Percentiles rank a stretch among this genome's conserved stretches.
These are phyloP conservation scores for Ciconia maguari DNA, from an alignment of 2,113 vertebrate species.

Conservation along the genomic window DNA sequence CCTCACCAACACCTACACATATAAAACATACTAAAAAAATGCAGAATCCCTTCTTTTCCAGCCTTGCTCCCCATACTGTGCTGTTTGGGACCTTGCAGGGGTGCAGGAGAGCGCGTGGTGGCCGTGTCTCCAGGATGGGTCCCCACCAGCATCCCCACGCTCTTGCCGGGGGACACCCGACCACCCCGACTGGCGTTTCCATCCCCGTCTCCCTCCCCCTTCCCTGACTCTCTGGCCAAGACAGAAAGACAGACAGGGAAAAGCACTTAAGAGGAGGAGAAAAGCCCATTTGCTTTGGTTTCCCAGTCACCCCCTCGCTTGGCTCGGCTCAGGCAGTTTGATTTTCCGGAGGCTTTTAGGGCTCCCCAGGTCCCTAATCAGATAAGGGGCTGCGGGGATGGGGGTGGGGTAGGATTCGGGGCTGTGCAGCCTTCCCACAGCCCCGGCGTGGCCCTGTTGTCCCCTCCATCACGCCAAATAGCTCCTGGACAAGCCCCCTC, in stretches of 20 bases:
- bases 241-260: not conserved
- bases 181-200: rapidly evolving
- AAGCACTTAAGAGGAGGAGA: constrained; percentile 1
- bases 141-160: rapidly evolving
- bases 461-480: not conserved
- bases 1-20: not conserved
- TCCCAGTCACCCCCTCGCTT: not conserved
- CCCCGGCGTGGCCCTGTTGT: not conserved
- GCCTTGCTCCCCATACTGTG: rapidly evolving
- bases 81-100: not conserved
- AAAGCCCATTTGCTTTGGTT: constrained; percentile 21
- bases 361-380: constrained; percentile 54
- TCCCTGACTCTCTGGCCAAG: not conserved
- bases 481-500: not conserved
- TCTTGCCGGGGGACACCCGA: rapidly evolving
- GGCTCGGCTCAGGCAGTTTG: constrained; percentile 49
- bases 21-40: not conserved
- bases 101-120: not conserved
- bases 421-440: not conserved
- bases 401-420: not conserved
- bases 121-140: not conserved
- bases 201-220: not conserved
- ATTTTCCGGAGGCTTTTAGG: constrained; percentile 66
- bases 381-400: not conserved
- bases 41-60: not conserved